Conservation (phyloP, 2,797 vertebrate genomes). For the Remorina albescens region DNA sequence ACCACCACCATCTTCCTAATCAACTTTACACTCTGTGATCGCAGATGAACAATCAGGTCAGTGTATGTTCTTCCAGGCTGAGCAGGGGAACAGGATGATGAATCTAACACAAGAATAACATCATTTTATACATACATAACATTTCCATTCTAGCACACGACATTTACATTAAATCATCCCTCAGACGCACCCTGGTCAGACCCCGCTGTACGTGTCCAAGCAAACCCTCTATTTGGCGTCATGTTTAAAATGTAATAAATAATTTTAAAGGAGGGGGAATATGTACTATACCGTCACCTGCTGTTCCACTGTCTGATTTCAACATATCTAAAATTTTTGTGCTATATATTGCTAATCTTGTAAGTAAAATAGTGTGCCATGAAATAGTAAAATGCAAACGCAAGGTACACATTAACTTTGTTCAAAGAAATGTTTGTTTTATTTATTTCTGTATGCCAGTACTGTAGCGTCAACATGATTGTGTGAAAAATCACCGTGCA, state of each 20-base stretch:
- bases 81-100: constrained; percentile 30
- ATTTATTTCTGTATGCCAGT: constrained; percentile 76
- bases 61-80: constrained; percentile 36
- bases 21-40: constrained; percentile 32
- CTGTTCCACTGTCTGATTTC: constrained; percentile 72
- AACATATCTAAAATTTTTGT: constrained; percentile 76
- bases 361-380: constrained; percentile 74
- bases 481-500: constrained; percentile 72
- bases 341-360: constrained; percentile 82
- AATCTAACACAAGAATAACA: constrained; percentile 22
- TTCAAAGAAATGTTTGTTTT: constrained; percentile 74
- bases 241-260: constrained; percentile 53
- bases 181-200: constrained; percentile 54
- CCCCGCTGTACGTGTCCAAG: constrained; percentile 53
- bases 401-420: constrained; percentile 61
- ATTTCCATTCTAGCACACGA: constrained; percentile 42
- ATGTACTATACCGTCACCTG: constrained; percentile 70
- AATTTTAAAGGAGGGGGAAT: constrained; percentile 32
- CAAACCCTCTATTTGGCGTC: constrained; percentile 57
- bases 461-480: constrained; percentile 74
- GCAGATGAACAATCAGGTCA: constrained; percentile 56
- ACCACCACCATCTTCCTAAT: constrained; percentile 53
- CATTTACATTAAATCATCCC: constrained; percentile 16
- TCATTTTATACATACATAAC: constrained; percentile 34
- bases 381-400: constrained; percentile 58